phyloP scores from a whole-genome alignment of 2,888 invertebrate genomes.

The Dexiosoma caninum region DNA sequence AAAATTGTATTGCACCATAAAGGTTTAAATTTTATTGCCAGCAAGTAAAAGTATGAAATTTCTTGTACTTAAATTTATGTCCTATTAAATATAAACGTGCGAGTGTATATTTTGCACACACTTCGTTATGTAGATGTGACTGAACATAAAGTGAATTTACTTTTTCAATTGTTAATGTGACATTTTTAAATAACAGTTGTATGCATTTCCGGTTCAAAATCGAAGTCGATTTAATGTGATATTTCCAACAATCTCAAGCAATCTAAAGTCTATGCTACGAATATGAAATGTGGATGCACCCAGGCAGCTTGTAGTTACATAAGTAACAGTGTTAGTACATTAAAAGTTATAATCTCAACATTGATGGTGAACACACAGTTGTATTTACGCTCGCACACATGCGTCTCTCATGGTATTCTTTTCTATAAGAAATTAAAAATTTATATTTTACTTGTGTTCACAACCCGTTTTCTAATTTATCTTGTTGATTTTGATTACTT shows the following conservation, averaged over 20 bases:
- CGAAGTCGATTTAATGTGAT: conserved; percentile 52
- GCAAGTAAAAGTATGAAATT: background rate
- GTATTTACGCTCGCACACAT: background rate
- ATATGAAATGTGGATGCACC: background rate
- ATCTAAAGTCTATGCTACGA: background rate
- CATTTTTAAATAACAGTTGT: conserved; percentile 55
- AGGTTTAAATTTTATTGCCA: conserved; percentile 21
- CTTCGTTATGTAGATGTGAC: background rate
- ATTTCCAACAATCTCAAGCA: conserved; percentile 37
- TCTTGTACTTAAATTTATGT: background rate
- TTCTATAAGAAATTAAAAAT: conserved; percentile 20
- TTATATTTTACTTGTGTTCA: conserved; percentile 36
- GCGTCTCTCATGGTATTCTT: background rate
- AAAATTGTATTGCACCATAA: background rate
- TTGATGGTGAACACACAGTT: background rate
- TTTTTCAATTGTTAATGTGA: conserved; percentile 47
- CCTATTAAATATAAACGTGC: background rate
- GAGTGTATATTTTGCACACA: background rate
- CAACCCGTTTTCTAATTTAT: conserved; percentile 36
- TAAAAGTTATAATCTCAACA: conserved; percentile 16
- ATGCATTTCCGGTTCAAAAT: conserved; percentile 54
- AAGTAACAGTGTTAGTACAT: background rate
- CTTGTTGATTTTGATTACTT: background rate
- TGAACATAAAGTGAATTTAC: conserved; percentile 23
- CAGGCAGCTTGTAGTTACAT: background rate